These are phyloP conservation scores for Euleptes europaea DNA, from an alignment of 2,113 vertebrate species.

Conservation along the genomic window DNA sequence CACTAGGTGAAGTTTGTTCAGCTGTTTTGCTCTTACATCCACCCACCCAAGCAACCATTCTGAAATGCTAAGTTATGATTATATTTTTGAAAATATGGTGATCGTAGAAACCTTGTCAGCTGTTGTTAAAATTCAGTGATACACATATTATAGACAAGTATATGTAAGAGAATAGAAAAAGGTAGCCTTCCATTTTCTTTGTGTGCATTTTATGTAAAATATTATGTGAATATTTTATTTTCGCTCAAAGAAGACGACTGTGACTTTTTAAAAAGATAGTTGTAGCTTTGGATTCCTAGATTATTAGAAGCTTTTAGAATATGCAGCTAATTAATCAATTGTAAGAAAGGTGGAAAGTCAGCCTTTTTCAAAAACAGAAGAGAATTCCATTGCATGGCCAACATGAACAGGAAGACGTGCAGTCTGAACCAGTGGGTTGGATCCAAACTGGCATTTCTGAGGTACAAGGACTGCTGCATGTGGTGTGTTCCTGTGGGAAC, in stretches of 20 bases:
- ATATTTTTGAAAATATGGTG: constrained; percentile 10
- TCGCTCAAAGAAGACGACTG: too few relatives aligned
- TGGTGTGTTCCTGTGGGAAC: too few relatives aligned
- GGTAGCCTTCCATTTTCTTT: background rate
- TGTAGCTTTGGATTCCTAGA: too few relatives aligned
- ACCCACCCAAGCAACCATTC: background rate
- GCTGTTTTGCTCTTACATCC: constrained; percentile 2
- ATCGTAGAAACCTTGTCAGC: constrained; percentile 8
- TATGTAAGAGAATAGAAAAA: background rate
- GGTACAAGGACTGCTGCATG: too few relatives aligned
- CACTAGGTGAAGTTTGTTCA: constrained; percentile 23
- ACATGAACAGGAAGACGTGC: too few relatives aligned
- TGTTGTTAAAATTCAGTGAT: constrained; percentile 17
- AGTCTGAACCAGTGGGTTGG: too few relatives aligned
- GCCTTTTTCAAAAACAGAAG: too few relatives aligned
- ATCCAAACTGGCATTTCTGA: too few relatives aligned
- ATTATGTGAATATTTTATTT: background rate
- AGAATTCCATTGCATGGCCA: too few relatives aligned
- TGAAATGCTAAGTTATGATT: constrained; percentile 5
- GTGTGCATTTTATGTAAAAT: background rate
- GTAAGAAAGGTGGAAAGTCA: too few relatives aligned
- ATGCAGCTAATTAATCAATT: background rate
- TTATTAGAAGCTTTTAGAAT: background rate
- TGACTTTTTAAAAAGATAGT: too few relatives aligned
- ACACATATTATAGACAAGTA: background rate